A percentile compares a stretch with the other conserved stretches of the same genome.
Conservation (phyloP, 2,888 invertebrate genomes). For the Troilus luridus region DNA sequence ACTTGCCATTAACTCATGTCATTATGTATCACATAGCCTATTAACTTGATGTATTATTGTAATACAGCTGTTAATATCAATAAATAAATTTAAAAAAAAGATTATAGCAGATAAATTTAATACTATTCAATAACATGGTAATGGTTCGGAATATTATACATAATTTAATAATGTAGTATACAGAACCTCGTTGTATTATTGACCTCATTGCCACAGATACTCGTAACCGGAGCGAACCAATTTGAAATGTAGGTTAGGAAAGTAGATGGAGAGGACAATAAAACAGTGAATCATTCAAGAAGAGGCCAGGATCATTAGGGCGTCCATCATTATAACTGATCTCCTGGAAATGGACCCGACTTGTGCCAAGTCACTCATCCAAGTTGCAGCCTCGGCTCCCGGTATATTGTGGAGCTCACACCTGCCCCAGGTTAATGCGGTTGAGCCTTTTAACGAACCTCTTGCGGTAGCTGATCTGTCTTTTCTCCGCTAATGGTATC, state of each 20-base stretch:
- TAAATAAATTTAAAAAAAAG: too few species aligned
- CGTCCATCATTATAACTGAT: slow-evolving; percentile 1
- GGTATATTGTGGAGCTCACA: neutral
- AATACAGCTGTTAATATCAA: too few species aligned
- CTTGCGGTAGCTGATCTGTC: neutral
- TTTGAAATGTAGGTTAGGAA: neutral
- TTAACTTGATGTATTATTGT: too few species aligned
- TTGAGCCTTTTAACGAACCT: neutral
- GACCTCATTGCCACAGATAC: too few species aligned
- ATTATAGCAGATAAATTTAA: too few species aligned
- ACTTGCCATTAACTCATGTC: too few species aligned
- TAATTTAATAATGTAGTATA: too few species aligned
- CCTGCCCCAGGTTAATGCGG: slow-evolving; percentile 1
- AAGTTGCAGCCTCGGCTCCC: neutral
- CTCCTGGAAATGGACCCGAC: neutral
- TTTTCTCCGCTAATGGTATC: neutral
- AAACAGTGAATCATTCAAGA: neutral
- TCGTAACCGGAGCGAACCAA: neutral
- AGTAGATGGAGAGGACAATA: neutral
- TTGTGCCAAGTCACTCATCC: slow-evolving; percentile 26
- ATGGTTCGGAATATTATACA: too few species aligned
- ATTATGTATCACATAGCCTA: too few species aligned
- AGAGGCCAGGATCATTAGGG: neutral
- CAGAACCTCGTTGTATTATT: too few species aligned
- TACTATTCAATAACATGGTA: too few species aligned